phyloP scores from a whole-genome alignment of 2,113 vertebrate species.

The Actenoides lindsayi region DNA sequence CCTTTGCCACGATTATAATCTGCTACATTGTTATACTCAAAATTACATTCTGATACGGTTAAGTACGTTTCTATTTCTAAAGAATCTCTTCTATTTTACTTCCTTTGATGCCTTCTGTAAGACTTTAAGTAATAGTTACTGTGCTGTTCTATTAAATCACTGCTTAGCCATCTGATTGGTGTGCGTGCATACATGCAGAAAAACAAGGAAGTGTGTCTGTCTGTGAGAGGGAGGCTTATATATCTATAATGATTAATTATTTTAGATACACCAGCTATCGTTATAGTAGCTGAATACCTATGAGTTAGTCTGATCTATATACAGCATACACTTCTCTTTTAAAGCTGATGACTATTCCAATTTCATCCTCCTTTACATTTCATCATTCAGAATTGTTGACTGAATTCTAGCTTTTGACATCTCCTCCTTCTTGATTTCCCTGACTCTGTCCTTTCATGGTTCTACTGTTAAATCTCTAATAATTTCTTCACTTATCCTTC shows the following conservation, averaged over 20 bases:
- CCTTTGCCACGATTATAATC: neutral
- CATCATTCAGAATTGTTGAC: neutral
- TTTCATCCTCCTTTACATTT: neutral
- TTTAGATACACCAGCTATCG: neutral
- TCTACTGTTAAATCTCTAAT: neutral
- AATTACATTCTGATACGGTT: neutral
- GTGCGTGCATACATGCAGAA: neutral
- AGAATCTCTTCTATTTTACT: neutral
- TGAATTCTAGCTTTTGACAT: neutral
- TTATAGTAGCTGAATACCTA: neutral
- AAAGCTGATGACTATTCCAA: neutral
- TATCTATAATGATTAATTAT: neutral
- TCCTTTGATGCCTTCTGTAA: neutral
- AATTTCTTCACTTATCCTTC: neutral
- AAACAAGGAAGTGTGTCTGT: neutral
- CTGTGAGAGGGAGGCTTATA: neutral
- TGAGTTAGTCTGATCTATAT: neutral
- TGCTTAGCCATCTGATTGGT: neutral
- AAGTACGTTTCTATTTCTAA: neutral
- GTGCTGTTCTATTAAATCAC: neutral
- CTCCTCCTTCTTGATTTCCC: constrained; percentile 6
- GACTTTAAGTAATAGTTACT: neutral
- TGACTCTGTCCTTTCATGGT: neutral
- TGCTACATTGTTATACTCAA: neutral
- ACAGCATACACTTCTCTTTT: neutral